Evolutionary conservation across 2,797 vertebrate species (phyloP).

Genomic region (Chelon labrosus): DNA sequence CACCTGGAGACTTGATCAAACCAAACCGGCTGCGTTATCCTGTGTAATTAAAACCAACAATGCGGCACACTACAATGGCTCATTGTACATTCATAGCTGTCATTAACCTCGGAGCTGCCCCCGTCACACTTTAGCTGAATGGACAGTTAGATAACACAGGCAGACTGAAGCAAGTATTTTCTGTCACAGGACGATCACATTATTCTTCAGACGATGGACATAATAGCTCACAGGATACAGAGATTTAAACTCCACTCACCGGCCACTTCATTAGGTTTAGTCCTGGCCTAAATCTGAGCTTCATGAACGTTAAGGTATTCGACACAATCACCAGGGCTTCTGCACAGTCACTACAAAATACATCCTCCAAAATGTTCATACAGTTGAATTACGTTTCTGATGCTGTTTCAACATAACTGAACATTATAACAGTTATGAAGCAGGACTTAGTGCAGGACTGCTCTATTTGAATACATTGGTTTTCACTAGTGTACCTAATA

Average conservation of each 20-base stretch:
- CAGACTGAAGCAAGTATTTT: constrained; percentile 22
- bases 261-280: no score
- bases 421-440: no score
- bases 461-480: no score
- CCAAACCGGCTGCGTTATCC: constrained; percentile 27
- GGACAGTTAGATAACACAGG: constrained; percentile 36
- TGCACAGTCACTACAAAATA: no score
- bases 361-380: no score
- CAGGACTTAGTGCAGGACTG: no score
- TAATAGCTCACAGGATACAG: neutral
- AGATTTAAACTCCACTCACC: neutral
- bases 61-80: constrained; percentile 32
- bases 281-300: no score
- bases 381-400: no score
- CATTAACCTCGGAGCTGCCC: constrained; percentile 57
- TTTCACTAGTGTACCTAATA: no score
- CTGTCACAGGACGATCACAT: constrained; percentile 14
- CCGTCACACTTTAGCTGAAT: constrained; percentile 35
- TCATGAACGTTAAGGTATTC: no score
- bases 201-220: neutral
- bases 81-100: constrained; percentile 63
- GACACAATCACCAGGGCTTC: no score
- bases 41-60: constrained; percentile 67
- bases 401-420: no score
- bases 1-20: constrained; percentile 66